phyloP scores from a whole-genome alignment of 2,797 vertebrate genomes.

The Danio aesculapii region DNA sequence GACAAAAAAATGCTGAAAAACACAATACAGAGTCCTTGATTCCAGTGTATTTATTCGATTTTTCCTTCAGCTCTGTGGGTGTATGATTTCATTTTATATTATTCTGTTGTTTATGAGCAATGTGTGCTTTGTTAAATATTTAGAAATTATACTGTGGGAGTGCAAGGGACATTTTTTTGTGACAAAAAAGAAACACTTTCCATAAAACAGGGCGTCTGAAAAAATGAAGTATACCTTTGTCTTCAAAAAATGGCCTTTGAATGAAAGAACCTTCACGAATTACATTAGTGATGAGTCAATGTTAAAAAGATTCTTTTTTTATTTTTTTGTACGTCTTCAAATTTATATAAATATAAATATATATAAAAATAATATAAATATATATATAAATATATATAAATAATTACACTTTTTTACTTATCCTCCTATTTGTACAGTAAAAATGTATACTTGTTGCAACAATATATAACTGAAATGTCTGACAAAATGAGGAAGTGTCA shows the following conservation, averaged over 20 bases:
- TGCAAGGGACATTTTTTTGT: not conserved
- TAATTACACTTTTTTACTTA: no score
- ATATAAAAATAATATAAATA: no score
- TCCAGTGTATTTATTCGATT: constrained; percentile 67
- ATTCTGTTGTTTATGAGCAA: not conserved
- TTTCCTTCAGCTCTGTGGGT: constrained; percentile 38
- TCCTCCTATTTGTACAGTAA: no score
- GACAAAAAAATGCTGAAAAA: constrained; percentile 75
- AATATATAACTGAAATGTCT: no score
- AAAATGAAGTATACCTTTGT: not conserved
- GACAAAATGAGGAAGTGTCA: no score
- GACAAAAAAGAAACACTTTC: not conserved
- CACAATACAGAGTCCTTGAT: constrained; percentile 65
- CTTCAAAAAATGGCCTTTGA: not conserved
- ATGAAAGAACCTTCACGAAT: not conserved
- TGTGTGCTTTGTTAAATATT: not conserved
- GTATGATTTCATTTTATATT: not conserved
- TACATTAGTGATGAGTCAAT: not conserved
- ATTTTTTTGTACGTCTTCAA: no score
- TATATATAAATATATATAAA: no score
- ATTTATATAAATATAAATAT: no score
- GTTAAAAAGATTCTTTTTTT: no score
- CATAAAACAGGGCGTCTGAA: not conserved
- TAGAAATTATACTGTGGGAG: not conserved
- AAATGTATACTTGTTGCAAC: no score